These are phyloP conservation scores for Hetaerina americana DNA, from an alignment of 1,140 invertebrate genomes.

Conservation along the genomic window DNA sequence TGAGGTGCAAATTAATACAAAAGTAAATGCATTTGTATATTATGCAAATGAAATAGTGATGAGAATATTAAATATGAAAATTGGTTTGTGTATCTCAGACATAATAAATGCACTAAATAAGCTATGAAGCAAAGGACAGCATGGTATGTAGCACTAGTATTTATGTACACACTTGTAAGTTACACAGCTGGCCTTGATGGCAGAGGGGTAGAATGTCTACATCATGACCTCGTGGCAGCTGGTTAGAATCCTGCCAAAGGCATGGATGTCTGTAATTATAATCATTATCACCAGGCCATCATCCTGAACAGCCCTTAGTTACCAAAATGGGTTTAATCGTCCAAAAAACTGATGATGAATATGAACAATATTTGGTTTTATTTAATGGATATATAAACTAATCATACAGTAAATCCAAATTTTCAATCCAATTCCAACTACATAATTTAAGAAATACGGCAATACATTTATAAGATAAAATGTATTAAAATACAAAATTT, in stretches of 20 bases:
- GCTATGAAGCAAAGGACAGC: not conserved
- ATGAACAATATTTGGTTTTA: no score
- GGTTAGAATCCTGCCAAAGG: not conserved
- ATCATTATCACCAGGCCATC: not conserved
- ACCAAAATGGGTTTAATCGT: no score
- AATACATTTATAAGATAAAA: no score
- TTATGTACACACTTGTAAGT: not conserved
- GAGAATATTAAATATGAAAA: not conserved
- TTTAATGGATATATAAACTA: no score
- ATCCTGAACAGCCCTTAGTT: not conserved
- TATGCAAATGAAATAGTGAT: no score
- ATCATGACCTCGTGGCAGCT: not conserved
- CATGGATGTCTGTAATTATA: not conserved
- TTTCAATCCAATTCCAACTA: no score
- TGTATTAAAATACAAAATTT: no score
- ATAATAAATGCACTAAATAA: not conserved
- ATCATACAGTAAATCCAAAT: no score
- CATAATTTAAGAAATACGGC: no score
- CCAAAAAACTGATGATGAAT: no score
- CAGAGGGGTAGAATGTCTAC: not conserved
- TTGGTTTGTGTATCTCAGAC: not conserved
- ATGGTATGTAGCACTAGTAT: not conserved
- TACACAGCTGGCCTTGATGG: not conserved
- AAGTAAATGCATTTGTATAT: no score
- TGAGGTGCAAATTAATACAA: no score